Evolutionary conservation across 2,797 vertebrate species (phyloP).

Genomic region (Macropodus opercularis): DNA sequence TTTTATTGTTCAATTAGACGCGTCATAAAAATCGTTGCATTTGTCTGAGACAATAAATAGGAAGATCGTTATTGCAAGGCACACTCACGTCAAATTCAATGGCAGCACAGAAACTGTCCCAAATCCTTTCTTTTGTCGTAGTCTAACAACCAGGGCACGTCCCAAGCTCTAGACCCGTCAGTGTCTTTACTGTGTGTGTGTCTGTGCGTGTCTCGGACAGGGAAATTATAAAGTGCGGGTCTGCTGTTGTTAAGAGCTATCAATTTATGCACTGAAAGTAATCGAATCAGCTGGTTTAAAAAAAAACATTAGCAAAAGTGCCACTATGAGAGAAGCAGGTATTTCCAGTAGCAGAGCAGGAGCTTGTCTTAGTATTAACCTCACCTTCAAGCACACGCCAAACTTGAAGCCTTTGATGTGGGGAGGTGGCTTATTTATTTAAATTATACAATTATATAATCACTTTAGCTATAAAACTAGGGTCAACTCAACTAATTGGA

Average conservation of each 20-base stretch:
- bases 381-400: constrained; percentile 57
- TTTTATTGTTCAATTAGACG: constrained; percentile 65
- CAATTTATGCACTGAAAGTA: constrained; percentile 53
- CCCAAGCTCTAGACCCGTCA: constrained; percentile 86
- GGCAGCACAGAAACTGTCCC: constrained; percentile 95
- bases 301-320: constrained; percentile 16
- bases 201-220: constrained; percentile 64
- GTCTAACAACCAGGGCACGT: constrained; percentile 91
- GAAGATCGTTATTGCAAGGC: constrained; percentile 99
- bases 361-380: constrained; percentile 48
- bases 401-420: constrained; percentile 48
- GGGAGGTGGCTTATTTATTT: constrained; percentile 63
- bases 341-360: constrained; percentile 46
- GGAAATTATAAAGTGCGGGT: constrained; percentile 90
- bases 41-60: constrained; percentile 96
- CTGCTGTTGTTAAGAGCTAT: constrained; percentile 86
- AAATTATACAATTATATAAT: constrained; percentile 56
- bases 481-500: constrained; percentile 48
- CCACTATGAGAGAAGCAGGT: constrained; percentile 19
- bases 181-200: constrained; percentile 76
- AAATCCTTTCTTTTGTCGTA: too few species aligned
- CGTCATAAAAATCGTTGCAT: constrained; percentile 87
- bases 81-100: constrained; percentile 97
- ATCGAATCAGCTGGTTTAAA: constrained; percentile 39
- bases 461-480: constrained; percentile 44